Evolutionary conservation across 2,888 invertebrate species (phyloP).

Genomic region (Plusia festucae): DNA sequence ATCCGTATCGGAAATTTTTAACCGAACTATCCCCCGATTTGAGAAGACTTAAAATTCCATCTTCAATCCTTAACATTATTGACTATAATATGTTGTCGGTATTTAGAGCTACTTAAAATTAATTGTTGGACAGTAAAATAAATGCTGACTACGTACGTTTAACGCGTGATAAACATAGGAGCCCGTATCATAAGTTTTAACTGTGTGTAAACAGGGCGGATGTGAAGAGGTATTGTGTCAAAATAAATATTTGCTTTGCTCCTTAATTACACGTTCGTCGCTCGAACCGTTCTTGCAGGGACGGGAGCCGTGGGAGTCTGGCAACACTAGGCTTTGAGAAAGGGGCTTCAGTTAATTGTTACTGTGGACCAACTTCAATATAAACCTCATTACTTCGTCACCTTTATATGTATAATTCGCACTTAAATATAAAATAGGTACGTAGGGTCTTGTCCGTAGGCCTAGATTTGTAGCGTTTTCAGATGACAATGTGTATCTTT

Average conservation of each 20-base stretch:
- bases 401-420: too few species aligned
- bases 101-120: neutral
- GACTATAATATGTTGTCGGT: neutral
- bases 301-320: constrained; percentile 1
- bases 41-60: neutral
- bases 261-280: constrained; percentile 41
- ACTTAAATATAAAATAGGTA: too few species aligned
- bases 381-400: neutral
- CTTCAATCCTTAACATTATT: neutral
- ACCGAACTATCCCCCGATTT: neutral
- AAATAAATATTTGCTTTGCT: constrained; percentile 51
- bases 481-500: too few species aligned
- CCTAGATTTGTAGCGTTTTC: too few species aligned
- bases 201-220: constrained; percentile 41
- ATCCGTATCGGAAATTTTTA: neutral
- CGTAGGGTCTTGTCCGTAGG: too few species aligned
- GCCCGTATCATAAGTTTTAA: constrained; percentile 48
- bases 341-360: constrained; percentile 24
- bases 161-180: constrained; percentile 45
- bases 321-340: constrained; percentile 1
- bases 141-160: constrained; percentile 34
- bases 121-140: constrained; percentile 30
- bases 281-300: constrained; percentile 1
- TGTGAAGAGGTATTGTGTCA: constrained; percentile 47
- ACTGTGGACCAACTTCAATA: constrained; percentile 5